Percentiles rank a stretch among this genome's conserved stretches.
Evolutionary conservation across 2,113 vertebrate genomes (phyloP).

Genomic region (Suricata suricatta): DNA sequence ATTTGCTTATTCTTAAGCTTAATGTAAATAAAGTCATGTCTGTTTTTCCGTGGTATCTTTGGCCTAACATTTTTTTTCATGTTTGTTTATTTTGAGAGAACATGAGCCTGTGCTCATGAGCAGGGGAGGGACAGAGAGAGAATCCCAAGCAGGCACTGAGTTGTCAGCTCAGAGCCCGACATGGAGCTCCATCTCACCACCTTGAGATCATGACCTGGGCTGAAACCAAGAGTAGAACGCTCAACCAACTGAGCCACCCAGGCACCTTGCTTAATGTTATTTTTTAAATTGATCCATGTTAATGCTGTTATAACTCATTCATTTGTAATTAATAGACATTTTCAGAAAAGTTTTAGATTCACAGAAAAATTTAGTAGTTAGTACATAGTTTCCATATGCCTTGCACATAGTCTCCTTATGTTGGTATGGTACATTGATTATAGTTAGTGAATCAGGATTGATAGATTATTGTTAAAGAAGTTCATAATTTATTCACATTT

Average conservation of each 20-base stretch:
- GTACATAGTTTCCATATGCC: background rate
- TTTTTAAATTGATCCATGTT: too few relatives aligned
- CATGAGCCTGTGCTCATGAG: too few relatives aligned
- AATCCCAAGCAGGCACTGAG: background rate
- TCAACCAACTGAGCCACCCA: background rate
- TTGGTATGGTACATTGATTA: background rate
- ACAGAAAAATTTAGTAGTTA: background rate
- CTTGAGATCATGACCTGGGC: background rate
- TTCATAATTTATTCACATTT: background rate
- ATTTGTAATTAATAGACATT: background rate
- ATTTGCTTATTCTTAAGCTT: background rate
- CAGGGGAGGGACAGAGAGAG: too few relatives aligned
- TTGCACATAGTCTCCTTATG: background rate
- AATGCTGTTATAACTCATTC: too few relatives aligned
- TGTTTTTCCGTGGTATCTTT: background rate
- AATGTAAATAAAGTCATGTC: background rate
- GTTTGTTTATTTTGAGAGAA: too few relatives aligned
- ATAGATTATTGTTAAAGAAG: background rate
- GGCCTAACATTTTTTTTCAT: background rate
- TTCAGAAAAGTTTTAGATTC: background rate
- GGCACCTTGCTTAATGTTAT: too few relatives aligned
- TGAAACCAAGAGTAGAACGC: background rate
- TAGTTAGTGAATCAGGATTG: background rate
- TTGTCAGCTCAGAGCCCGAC: too few relatives aligned
- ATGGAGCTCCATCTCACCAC: background rate